Evolutionary conservation across 2,888 invertebrate species (phyloP), one percentile per base, ranked within the genome.

Genomic region (Trissolcus japonicus): DNA sequence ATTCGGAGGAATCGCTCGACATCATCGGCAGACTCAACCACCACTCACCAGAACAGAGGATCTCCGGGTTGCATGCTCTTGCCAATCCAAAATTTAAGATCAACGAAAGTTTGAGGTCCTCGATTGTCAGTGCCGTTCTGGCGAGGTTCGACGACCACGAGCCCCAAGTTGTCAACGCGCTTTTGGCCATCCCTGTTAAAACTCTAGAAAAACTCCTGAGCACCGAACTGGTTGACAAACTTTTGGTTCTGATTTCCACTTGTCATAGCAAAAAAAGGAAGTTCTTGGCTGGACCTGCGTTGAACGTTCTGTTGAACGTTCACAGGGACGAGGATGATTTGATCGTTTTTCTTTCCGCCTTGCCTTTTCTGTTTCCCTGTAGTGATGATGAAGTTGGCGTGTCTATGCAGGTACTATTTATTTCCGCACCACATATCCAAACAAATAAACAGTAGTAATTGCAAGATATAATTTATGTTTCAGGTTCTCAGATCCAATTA

Each of bases 121-220:
- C 93, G 82, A 89, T 95, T 0, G 92, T 92, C 78, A 92, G 92
- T 61, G 92, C 93, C 0, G 88, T 96, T 6, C 83, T 92, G 2
- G 92, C 92, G 80, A 91, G 94, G 73, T 91, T 96, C 2, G 90
- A 90, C 59, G 95, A 95, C 87, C 94, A 94, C 14, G 91, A 92
- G 80, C 89, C 91, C 0, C 87, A 90, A 56, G 94, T 95, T 0
- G 92, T 95, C 0, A 83, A 85, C 17, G 91, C 92, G 46, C 60
- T 90, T 3, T 59, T 90, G 2, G 82, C 83, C 0, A 82, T 89
- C 6, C 83, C 89, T 0, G 80, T 81, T 0, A 79, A 83, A 25
- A 80, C 80, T 9, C 56, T 89, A 4, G 82, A 81, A 13, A 81
- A 63, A 11, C 62, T 89, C 35, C 72, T 85, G 0, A 75, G 69